Evolutionary conservation across 53 echinoderm and acorn worm species (phyloP).

Genomic region (Antedon mediterranea): DNA sequence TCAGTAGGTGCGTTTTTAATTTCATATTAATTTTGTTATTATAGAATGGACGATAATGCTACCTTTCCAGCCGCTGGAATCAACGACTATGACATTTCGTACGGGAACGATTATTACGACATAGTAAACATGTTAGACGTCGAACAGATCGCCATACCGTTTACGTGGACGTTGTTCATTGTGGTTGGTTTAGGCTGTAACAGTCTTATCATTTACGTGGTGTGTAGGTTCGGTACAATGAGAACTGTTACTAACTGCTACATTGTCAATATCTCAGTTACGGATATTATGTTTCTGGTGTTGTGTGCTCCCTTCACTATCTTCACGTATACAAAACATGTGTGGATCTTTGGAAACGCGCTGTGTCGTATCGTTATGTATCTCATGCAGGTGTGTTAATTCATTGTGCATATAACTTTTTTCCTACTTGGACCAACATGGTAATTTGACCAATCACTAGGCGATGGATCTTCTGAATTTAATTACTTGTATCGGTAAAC

Average conservation of each 20-base stretch:
- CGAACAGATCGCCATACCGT: constrained; percentile 20
- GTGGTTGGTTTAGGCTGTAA: constrained; percentile 69
- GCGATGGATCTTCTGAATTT: no score
- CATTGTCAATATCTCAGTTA: constrained; percentile 77
- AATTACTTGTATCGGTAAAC: no score
- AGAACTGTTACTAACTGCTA: constrained; percentile 87
- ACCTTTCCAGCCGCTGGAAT: no score
- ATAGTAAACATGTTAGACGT: not conserved
- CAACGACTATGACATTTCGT: not conserved
- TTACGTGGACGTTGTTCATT: constrained; percentile 56
- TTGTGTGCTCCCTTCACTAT: constrained; percentile 79
- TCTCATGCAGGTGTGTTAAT: constrained; percentile 59
- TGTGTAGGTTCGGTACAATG: constrained; percentile 72
- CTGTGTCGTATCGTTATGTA: constrained; percentile 84
- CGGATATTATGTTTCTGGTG: constrained; percentile 71
- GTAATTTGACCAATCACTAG: no score
- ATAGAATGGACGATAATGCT: no score
- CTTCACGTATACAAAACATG: constrained; percentile 3
- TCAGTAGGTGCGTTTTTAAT: no score
- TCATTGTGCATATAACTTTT: no score
- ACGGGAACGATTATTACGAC: not conserved
- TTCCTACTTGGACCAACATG: no score
- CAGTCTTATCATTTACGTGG: constrained; percentile 64
- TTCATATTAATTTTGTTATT: no score
- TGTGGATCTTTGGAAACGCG: constrained; percentile 63